Conservation (phyloP, 2,888 invertebrate species). For the Leucozona laternaria region DNA sequence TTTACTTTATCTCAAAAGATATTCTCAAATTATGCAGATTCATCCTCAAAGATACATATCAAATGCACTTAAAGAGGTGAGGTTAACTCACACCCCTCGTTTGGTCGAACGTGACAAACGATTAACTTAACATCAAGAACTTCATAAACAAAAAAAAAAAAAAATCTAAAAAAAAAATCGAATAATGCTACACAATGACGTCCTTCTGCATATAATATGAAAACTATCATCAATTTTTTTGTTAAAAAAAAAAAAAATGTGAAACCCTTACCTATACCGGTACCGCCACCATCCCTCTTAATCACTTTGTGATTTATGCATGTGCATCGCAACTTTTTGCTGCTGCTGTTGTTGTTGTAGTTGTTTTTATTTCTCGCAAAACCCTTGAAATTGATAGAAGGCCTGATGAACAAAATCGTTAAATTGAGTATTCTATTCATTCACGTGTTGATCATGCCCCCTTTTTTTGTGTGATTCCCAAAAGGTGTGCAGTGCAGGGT, state of each 20-base stretch:
- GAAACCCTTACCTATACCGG: slow-evolving; percentile 30
- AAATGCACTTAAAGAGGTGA: slow-evolving; percentile 62
- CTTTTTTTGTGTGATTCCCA: slow-evolving; percentile 39
- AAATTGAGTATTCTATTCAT: slow-evolving; percentile 66
- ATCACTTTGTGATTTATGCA: slow-evolving; percentile 73
- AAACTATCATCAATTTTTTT: slow-evolving; percentile 23
- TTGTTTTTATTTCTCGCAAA: slow-evolving; percentile 48
- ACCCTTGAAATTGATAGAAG: slow-evolving; percentile 73
- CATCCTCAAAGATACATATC: slow-evolving; percentile 72
- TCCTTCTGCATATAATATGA: slow-evolving; percentile 13
- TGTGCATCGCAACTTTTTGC: slow-evolving; percentile 47
- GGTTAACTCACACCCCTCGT: slow-evolving; percentile 56
- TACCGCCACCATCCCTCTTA: slow-evolving; percentile 50
- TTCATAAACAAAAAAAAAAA: slow-evolving; percentile 31
- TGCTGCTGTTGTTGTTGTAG: not conserved
- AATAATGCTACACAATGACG: slow-evolving; percentile 11
- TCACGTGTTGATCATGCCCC: slow-evolving; percentile 74
- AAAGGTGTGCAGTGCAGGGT: slow-evolving; percentile 48
- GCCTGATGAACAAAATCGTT: slow-evolving; percentile 62
- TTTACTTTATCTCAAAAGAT: slow-evolving; percentile 50
- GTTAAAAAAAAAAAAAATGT: not conserved
- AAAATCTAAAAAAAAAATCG: slow-evolving; percentile 11
- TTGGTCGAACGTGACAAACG: slow-evolving; percentile 42
- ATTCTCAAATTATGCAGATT: slow-evolving; percentile 68
- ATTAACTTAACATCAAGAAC: slow-evolving; percentile 44